Evolutionary conservation across 2,113 vertebrate genomes (phyloP).

Genomic region (Corythornis cristatus): DNA sequence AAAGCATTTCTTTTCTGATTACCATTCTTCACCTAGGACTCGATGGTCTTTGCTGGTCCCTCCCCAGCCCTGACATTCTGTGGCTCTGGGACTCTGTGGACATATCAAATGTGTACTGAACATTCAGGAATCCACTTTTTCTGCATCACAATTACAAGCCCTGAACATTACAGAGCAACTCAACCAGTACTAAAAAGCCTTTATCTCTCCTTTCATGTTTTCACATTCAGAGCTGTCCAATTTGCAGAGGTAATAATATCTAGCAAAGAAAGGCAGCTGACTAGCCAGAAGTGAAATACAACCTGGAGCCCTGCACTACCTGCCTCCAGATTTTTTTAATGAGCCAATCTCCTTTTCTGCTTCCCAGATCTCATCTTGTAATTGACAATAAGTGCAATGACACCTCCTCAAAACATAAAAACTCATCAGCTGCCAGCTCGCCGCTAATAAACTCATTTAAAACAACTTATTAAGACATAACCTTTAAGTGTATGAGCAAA

Average conservation of each 20-base stretch:
- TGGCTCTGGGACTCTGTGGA: background rate
- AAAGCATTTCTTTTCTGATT: background rate
- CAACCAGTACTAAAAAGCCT: background rate
- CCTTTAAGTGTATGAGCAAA: slow-evolving; percentile 10
- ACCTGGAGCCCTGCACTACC: background rate
- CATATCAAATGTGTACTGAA: background rate
- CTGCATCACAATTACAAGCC: background rate
- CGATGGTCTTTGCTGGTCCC: too few relatives aligned
- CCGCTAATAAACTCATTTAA: background rate
- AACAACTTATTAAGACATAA: slow-evolving; percentile 36
- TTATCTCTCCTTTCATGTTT: background rate
- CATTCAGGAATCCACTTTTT: background rate
- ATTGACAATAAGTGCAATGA: background rate
- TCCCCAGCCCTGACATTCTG: too few relatives aligned
- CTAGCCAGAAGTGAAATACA: background rate
- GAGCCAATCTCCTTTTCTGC: background rate
- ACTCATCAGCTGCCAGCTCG: background rate
- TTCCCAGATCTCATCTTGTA: background rate
- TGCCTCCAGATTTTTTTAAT: background rate
- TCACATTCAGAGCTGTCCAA: background rate
- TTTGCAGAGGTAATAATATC: background rate
- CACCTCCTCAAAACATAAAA: background rate
- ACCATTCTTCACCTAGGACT: background rate
- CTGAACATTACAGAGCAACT: background rate
- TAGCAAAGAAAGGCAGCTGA: background rate